Evolutionary conservation across 1,140 invertebrate genomes (phyloP), one percentile per base, ranked within the genome.

Genomic region (Parapsyche elsis): DNA sequence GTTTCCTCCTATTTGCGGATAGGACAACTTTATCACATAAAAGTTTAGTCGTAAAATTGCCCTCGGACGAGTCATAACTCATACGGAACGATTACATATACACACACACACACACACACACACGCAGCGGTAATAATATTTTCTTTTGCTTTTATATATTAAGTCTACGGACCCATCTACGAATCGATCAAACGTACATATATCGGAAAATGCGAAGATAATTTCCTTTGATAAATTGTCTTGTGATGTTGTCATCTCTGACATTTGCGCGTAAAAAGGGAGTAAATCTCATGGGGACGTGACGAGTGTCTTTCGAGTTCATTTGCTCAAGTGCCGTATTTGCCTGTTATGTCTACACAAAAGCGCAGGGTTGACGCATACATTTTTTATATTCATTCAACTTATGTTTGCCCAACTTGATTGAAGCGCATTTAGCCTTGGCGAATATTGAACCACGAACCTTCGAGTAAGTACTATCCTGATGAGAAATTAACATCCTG

Each of bases 321-420:
- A 75, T 75, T 75, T 57, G 46, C 44, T 75, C 73, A 24, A 75
- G 73, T 75, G 45, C 46, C 16, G 38, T 45, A 73, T 73, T 73
- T 73, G 71, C 30, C 19, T 30, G 64, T 67, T 67, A 12, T 67
- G 24, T 67, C 12, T 23, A 67, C 64, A 67, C 19, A 67, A 61
- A 67, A 67, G 64, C 24, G 21, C 64, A 26, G 23, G 64, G 21
- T 67, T 67, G 64, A 67, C 64, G 24, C 64, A 67, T 53, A 10
- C 49, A 53, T 53, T 53, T 53, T 53, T 53, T 16, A 53, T 53
- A 53, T n/a, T n/a, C 2, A 38, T 38, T 38, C 7, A 7, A 38
- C 1, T 38, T 38, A 1, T 1, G 30, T 38, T 38, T 53, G 49
- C 10, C 1, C 49, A 53, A 53, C 1, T 14, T 12, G 10, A 53